Conservation (phyloP, 2,888 invertebrate genomes). For the Choreutis nemorana region DNA sequence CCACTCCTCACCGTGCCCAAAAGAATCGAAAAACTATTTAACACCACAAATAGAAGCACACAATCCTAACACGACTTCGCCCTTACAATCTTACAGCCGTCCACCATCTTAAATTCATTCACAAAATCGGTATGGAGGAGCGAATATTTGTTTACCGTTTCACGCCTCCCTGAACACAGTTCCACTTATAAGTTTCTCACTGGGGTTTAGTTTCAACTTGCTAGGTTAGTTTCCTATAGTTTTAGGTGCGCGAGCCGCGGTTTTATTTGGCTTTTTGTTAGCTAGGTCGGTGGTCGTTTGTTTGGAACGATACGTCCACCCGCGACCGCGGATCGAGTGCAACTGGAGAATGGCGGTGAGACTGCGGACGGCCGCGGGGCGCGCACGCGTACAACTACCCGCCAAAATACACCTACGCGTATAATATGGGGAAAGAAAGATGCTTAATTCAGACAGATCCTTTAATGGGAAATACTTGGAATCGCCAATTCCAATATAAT, state of each 20-base stretch:
- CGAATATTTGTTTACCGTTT: constrained; percentile 56
- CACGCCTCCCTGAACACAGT: constrained; percentile 28
- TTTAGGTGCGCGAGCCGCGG: constrained; percentile 19
- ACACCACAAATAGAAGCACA: constrained; percentile 21
- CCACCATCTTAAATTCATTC: constrained; percentile 66
- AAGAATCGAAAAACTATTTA: constrained; percentile 7
- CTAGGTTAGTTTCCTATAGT: constrained; percentile 22
- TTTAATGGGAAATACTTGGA: too few species aligned
- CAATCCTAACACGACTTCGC: constrained; percentile 27
- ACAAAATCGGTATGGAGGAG: constrained; percentile 54
- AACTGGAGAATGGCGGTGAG: constrained; percentile 62
- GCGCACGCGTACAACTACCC: constrained; percentile 51
- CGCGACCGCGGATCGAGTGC: constrained; percentile 34
- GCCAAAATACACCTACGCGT: constrained; percentile 64
- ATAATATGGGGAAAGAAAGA: constrained; percentile 41
- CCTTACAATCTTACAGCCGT: constrained; percentile 34
- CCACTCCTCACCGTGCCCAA: constrained; percentile 12
- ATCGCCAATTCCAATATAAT: too few species aligned
- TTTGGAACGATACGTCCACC: constrained; percentile 21
- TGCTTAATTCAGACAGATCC: too few species aligned
- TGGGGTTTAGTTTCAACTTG: constrained; percentile 15
- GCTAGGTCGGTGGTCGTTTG: constrained; percentile 28
- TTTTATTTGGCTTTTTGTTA: constrained; percentile 39
- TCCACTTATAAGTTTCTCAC: constrained; percentile 15
- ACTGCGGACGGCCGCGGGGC: constrained; percentile 51